These are phyloP conservation scores for Chrysocyon brachyurus DNA, from an alignment of 2,797 vertebrate species.

Conservation along the genomic window DNA sequence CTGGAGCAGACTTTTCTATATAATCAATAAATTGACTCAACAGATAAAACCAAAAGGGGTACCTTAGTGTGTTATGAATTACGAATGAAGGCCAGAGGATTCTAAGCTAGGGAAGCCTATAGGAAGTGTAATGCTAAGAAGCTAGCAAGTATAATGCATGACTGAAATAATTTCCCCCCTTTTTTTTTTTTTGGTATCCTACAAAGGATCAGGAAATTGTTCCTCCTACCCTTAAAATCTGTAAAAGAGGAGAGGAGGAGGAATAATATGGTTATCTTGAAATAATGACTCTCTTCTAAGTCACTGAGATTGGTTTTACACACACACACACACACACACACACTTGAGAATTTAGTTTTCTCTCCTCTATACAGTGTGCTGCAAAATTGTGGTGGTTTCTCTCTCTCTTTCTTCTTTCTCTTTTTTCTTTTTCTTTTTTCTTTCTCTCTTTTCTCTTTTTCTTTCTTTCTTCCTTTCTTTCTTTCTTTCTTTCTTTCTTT, in stretches of 20 bases:
- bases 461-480: background rate
- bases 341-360: background rate
- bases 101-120: conserved; percentile 28
- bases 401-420: background rate
- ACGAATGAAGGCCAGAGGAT: background rate
- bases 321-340: background rate
- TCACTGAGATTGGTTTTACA: background rate
- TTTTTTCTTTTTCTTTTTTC: too few relatives aligned
- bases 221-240: background rate
- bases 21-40: background rate
- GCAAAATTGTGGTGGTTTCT: background rate
- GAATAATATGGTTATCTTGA: background rate
- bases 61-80: background rate
- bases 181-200: background rate
- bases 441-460: too few relatives aligned
- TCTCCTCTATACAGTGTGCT: background rate
- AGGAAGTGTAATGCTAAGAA: background rate
- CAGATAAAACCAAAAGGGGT: background rate
- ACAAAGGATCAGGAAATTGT: conserved; percentile 69
- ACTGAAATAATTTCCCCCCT: conserved; percentile 36
- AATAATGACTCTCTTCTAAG: background rate
- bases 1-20: background rate
- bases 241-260: background rate
- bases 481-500: too few relatives aligned
- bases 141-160: background rate